Evolutionary conservation across 1,140 invertebrate species (phyloP).

Genomic region (Argopecten irradians): DNA sequence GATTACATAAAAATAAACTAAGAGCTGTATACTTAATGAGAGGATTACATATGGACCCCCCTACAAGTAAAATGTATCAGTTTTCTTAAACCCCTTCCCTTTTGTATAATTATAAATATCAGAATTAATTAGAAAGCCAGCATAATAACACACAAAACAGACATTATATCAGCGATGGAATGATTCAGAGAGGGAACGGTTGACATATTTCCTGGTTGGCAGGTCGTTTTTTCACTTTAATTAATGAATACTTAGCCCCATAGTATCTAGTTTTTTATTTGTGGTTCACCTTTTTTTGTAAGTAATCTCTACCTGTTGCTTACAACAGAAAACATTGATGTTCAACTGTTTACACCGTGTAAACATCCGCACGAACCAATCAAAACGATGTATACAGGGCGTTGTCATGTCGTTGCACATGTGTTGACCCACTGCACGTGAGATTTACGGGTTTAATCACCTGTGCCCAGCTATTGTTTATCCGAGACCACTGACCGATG

Average conservation of each 20-base stretch:
- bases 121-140: not conserved
- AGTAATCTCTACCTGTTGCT: not conserved
- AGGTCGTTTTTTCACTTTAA: too few relatives aligned
- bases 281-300: too few relatives aligned
- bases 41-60: not conserved
- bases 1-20: not conserved
- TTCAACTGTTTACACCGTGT: not conserved
- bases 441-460: not conserved
- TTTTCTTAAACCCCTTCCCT: not conserved
- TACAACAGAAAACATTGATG: not conserved
- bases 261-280: too few relatives aligned
- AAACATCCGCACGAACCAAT: not conserved
- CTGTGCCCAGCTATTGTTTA: not conserved
- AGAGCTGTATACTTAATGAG: not conserved
- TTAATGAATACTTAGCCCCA: too few relatives aligned
- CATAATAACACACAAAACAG: too few relatives aligned
- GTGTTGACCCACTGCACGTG: not conserved
- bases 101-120: not conserved
- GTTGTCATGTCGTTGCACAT: not conserved
- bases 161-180: too few relatives aligned
- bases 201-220: too few relatives aligned
- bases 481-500: not conserved
- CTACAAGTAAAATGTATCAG: not conserved
- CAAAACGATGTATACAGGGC: not conserved
- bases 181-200: too few relatives aligned